Evolutionary conservation across 2,888 invertebrate genomes (phyloP).

Genomic region (Metallyticus violacea): DNA sequence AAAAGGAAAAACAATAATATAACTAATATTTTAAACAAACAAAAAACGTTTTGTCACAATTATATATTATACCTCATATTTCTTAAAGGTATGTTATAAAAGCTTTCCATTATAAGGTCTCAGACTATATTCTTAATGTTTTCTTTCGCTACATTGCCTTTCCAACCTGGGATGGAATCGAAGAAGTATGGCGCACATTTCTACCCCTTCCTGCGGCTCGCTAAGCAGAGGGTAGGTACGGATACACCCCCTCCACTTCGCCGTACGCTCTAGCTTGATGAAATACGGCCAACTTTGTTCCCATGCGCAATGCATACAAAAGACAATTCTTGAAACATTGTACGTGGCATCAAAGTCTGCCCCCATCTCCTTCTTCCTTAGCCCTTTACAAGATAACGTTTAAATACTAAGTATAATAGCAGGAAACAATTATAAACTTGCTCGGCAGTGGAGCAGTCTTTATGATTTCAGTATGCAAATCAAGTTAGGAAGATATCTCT

Average conservation of each 20-base stretch:
- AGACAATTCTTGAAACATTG: conserved; percentile 20
- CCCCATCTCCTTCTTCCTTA: background rate
- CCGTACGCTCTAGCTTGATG: background rate
- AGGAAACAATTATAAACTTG: conserved; percentile 27
- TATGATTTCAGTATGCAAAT: conserved; percentile 24
- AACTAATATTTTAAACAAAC: too few species aligned
- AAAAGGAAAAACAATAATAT: too few species aligned
- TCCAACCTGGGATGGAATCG: too few species aligned
- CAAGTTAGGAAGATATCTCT: conserved; percentile 22
- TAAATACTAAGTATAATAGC: conserved; percentile 24
- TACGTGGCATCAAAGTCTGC: conserved; percentile 10
- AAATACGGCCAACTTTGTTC: background rate
- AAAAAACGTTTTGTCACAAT: too few species aligned
- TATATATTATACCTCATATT: too few species aligned
- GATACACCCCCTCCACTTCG: background rate
- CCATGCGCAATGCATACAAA: conserved; percentile 14
- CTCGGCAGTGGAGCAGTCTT: conserved; percentile 6
- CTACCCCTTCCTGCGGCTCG: background rate
- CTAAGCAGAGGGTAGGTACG: background rate
- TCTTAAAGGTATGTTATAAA: too few species aligned
- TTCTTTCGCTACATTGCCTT: too few species aligned
- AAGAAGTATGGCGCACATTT: too few species aligned
- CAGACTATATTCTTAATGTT: too few species aligned
- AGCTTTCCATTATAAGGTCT: too few species aligned
- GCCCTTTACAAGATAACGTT: conserved; percentile 12